Conservation (phyloP, 2,888 invertebrate genomes). For the Volucella zonaria region DNA sequence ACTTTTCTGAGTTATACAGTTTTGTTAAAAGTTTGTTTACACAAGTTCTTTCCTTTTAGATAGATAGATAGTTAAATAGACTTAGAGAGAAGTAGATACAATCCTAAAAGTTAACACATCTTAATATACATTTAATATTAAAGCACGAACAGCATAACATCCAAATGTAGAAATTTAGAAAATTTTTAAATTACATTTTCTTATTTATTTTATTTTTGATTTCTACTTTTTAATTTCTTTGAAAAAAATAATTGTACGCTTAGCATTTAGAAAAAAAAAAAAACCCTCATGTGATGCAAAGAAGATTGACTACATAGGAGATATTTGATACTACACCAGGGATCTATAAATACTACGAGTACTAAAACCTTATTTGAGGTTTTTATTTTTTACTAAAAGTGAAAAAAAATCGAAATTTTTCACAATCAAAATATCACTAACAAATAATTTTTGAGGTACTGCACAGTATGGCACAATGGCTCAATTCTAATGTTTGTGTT, state of each 20-base stretch:
- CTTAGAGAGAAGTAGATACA: conserved; percentile 40
- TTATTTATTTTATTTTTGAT: conserved; percentile 58
- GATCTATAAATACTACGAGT: conserved; percentile 60
- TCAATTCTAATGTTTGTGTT: conserved; percentile 65
- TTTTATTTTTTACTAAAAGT: conserved; percentile 21
- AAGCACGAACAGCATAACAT: conserved; percentile 82
- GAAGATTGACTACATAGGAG: conserved; percentile 35
- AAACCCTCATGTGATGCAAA: conserved; percentile 46
- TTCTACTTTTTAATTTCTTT: conserved; percentile 15
- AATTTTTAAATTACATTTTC: conserved; percentile 39
- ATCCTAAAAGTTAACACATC: conserved; percentile 47
- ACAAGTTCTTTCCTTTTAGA: conserved; percentile 13
- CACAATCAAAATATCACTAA: not conserved
- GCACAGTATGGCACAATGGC: conserved; percentile 82
- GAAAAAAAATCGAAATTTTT: not conserved
- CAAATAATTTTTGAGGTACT: conserved; percentile 80
- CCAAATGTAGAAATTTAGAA: conserved; percentile 80
- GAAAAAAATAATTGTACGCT: not conserved
- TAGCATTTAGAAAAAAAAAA: not conserved
- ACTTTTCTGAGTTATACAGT: conserved; percentile 29
- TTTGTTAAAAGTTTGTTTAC: conserved; percentile 4
- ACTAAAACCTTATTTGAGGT: conserved; percentile 28
- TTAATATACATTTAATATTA: conserved; percentile 37
- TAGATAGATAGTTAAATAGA: conserved; percentile 55
- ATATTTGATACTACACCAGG: conserved; percentile 51